phyloP scores from a whole-genome alignment of 2,113 vertebrate species.

The Nesogale talazaci region DNA sequence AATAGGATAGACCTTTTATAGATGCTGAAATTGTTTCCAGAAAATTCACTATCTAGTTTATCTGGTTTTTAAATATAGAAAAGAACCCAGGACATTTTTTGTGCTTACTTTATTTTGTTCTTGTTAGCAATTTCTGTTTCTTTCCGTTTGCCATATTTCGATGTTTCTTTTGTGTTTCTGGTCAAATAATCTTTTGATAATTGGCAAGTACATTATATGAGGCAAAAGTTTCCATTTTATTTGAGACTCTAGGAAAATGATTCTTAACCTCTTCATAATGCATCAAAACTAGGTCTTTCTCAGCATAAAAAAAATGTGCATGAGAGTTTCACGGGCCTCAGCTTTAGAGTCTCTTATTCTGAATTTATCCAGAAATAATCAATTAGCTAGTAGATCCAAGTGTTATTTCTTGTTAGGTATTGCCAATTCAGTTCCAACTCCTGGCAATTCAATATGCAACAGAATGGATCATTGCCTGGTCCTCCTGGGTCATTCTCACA shows the following conservation, averaged over 20 bases:
- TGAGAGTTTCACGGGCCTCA: background rate
- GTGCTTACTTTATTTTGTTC: slow-evolving; percentile 44
- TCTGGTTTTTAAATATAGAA: slow-evolving; percentile 38
- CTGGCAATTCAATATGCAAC: no score
- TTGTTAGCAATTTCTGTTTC: slow-evolving; percentile 34
- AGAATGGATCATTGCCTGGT: no score
- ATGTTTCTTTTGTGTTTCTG: slow-evolving; percentile 50
- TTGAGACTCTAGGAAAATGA: slow-evolving; percentile 30
- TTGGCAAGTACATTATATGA: slow-evolving; percentile 15
- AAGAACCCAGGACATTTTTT: slow-evolving; percentile 20
- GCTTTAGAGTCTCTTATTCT: background rate
- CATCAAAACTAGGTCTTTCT: slow-evolving; percentile 1
- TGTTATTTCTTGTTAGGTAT: background rate
- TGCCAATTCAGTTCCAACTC: no score
- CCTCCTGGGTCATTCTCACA: no score
- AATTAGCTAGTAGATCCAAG: background rate
- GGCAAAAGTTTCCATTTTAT: slow-evolving; percentile 43
- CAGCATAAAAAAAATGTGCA: slow-evolving; percentile 41
- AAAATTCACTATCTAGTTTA: slow-evolving; percentile 62
- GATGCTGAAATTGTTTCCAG: slow-evolving; percentile 77
- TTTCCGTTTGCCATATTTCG: background rate
- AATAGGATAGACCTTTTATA: slow-evolving; percentile 63
- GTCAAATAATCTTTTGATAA: slow-evolving; percentile 54
- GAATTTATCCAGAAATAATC: slow-evolving; percentile 19
- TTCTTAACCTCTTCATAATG: slow-evolving; percentile 31